phyloP scores from a whole-genome alignment of 2,888 invertebrate species.

The Microctonus hyperodae region DNA sequence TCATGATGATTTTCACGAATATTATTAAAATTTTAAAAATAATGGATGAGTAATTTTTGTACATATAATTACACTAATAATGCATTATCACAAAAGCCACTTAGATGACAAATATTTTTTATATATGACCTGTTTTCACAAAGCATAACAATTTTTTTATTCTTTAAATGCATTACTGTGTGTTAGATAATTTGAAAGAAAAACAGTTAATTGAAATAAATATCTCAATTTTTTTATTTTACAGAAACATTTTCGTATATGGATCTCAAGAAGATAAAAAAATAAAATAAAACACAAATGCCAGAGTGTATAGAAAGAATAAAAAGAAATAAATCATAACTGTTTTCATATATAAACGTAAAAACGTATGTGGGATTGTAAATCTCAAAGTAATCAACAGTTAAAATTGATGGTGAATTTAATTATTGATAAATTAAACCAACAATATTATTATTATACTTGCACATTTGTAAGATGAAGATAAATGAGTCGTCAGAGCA shows the following conservation, averaged over 20 bases:
- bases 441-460: not conserved
- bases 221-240: too few relatives aligned
- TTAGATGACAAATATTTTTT: constrained; percentile 44
- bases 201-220: not conserved
- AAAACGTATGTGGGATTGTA: not conserved
- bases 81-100: constrained; percentile 43
- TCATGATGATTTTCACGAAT: too few relatives aligned
- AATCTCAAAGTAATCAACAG: not conserved
- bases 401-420: not conserved
- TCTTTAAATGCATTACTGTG: not conserved
- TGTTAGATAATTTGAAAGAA: not conserved
- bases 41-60: not conserved
- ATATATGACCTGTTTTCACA: constrained; percentile 47
- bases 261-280: not conserved
- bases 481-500: too few relatives aligned
- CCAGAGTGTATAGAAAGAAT: too few relatives aligned
- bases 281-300: too few relatives aligned
- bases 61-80: constrained; percentile 40
- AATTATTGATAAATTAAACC: constrained; percentile 3
- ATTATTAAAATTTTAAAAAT: not conserved
- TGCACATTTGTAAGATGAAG: not conserved
- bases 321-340: not conserved
- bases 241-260: not conserved
- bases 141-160: constrained; percentile 10
- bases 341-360: not conserved